These are phyloP conservation scores for Onychomys torridus DNA, from an alignment of 2,797 vertebrate species.

Conservation along the genomic window DNA sequence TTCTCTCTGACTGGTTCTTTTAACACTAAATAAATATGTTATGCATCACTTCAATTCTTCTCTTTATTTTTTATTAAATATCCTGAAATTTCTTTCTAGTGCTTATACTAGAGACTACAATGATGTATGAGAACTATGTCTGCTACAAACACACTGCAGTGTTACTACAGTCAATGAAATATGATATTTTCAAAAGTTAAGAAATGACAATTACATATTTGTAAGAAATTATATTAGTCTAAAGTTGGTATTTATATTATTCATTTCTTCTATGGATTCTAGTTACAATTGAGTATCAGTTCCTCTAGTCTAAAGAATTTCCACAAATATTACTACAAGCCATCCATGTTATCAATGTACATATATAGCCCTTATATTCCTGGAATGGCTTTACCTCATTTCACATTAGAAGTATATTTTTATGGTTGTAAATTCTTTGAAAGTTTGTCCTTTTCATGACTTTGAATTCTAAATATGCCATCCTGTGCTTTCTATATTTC, in stretches of 20 bases:
- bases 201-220: conserved; percentile 2
- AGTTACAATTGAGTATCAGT: not conserved
- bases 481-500: not conserved
- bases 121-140: not conserved
- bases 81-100: not conserved
- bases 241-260: not conserved
- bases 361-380: not conserved
- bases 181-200: not conserved
- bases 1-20: not conserved
- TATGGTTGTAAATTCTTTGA: not conserved
- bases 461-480: not conserved
- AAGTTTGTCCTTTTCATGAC: not conserved
- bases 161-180: not conserved
- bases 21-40: conserved; percentile 8
- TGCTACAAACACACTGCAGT: not conserved
- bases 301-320: not conserved
- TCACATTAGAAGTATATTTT: not conserved
- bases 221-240: not conserved
- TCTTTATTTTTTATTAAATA: not conserved
- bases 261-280: not conserved
- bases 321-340: not conserved
- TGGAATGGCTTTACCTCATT: not conserved
- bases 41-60: not conserved
- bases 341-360: not conserved
- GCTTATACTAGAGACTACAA: not conserved